A percentile compares a stretch with the other conserved stretches of the same genome.
Evolutionary conservation across 2,797 vertebrate genomes (phyloP).

Genomic region (Pangasius mekongensis): DNA sequence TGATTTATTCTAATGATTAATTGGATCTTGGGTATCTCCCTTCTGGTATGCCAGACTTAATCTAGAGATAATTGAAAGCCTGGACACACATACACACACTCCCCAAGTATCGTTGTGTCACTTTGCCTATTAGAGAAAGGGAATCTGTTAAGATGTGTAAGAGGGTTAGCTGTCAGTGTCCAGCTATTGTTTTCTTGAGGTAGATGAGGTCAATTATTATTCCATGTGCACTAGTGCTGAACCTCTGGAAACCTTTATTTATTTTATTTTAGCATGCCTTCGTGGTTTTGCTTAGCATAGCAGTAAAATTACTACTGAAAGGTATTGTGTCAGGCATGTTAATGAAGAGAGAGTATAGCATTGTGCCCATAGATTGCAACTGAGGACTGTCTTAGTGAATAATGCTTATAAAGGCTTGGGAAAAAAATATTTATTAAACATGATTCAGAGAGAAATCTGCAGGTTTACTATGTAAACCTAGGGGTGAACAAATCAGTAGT

Average conservation of each 20-base stretch:
- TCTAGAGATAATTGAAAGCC: conserved; percentile 44
- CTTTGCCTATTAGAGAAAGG: conserved; percentile 19
- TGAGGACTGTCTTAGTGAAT: not conserved
- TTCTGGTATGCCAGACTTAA: conserved; percentile 42
- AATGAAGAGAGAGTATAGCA: conserved; percentile 13
- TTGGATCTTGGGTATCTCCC: conserved; percentile 44
- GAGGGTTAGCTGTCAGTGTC: not conserved
- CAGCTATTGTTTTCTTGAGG: not conserved
- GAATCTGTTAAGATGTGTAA: conserved; percentile 14
- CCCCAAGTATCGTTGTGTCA: conserved; percentile 24
- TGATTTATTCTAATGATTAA: conserved; percentile 53
- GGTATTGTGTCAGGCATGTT: not conserved
- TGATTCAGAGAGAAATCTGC: not conserved
- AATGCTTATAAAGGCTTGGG: not conserved
- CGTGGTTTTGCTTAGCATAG: conserved; percentile 1
- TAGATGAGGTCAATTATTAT: not conserved
- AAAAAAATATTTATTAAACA: not conserved
- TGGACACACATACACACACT: not conserved
- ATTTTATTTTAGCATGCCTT: not conserved
- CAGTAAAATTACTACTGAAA: not conserved
- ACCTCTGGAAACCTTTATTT: not conserved
- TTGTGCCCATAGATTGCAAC: too few species aligned
- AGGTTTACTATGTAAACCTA: not conserved
- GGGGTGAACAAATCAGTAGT: not conserved
- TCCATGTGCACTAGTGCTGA: not conserved